phyloP scores from a whole-genome alignment of 23 tunicate species.

The Trididemnum clinides region DNA sequence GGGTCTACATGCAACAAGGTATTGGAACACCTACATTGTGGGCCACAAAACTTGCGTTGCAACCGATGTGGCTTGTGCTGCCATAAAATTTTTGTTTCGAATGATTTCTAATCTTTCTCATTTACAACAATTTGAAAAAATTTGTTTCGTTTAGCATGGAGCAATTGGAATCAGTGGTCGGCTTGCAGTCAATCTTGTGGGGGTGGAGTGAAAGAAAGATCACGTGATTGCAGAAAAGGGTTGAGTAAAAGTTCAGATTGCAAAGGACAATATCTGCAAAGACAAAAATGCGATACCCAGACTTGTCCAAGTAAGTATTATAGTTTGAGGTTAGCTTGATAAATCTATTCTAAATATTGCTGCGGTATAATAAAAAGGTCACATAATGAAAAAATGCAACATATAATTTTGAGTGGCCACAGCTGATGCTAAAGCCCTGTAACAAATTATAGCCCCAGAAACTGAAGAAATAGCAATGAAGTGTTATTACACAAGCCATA shows the following conservation, averaged over 20 bases:
- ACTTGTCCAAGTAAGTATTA: conserved; percentile 42
- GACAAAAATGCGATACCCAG: neutral
- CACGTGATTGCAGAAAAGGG: conserved; percentile 2
- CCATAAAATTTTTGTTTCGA: too few species aligned
- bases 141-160: neutral
- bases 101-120: neutral
- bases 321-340: neutral
- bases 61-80: too few species aligned
- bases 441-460: too few species aligned
- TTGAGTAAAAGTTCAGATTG: neutral
- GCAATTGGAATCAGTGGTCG: conserved; percentile 30
- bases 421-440: too few species aligned
- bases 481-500: too few species aligned
- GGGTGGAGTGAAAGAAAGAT: neutral
- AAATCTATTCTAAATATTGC: neutral
- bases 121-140: neutral
- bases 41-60: too few species aligned
- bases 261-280: neutral
- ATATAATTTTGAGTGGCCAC: too few species aligned
- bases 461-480: too few species aligned
- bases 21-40: too few species aligned
- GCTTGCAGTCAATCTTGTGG: conserved; percentile 6
- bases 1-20: too few species aligned
- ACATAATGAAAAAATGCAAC: too few species aligned
- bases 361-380: neutral